phyloP scores from a whole-genome alignment of 1,140 invertebrate species.

The Myzus persicae region DNA sequence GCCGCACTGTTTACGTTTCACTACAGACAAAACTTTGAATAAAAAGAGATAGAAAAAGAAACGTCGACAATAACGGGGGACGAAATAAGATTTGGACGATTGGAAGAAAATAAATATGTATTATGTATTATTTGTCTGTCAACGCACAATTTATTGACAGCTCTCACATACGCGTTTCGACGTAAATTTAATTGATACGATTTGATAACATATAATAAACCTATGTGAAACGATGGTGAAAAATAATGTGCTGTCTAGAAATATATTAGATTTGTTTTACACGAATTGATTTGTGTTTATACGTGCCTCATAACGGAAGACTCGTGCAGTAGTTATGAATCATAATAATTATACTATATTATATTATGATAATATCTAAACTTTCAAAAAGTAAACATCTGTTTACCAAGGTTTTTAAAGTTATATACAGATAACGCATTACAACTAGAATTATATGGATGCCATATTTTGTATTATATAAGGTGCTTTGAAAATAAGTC shows the following conservation, averaged over 20 bases:
- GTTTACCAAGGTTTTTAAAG: background rate
- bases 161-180: background rate
- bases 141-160: background rate
- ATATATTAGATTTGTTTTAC: background rate
- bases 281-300: background rate
- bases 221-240: background rate
- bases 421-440: background rate
- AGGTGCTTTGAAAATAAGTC: background rate
- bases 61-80: background rate
- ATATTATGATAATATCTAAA: background rate
- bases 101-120: background rate
- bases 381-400: background rate
- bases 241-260: background rate
- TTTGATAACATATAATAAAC: background rate
- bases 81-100: background rate
- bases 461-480: background rate
- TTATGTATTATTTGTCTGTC: background rate
- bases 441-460: background rate
- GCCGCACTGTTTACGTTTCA: background rate
- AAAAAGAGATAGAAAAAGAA: background rate
- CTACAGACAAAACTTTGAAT: background rate
- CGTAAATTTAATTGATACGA: background rate
- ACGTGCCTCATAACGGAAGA: background rate
- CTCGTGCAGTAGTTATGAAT: background rate
- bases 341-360: background rate